These are phyloP conservation scores for Malachius bipustulatus DNA, from an alignment of 2,888 invertebrate species.

Conservation along the genomic window DNA sequence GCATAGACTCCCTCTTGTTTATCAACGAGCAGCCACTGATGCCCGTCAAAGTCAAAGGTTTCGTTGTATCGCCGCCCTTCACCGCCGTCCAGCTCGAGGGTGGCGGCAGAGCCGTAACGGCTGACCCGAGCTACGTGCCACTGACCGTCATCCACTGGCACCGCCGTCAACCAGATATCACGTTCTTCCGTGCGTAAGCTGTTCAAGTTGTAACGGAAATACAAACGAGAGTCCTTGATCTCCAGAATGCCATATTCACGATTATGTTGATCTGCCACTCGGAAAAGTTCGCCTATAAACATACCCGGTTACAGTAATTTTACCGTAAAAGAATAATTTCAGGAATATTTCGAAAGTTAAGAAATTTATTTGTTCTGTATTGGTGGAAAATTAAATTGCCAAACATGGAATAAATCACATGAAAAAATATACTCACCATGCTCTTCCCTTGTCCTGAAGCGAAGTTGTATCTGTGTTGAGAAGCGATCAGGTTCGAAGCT, in stretches of 20 bases:
- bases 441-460: slow-evolving; percentile 87
- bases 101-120: slow-evolving; percentile 85
- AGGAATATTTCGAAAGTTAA: too few relatives aligned
- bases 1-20: slow-evolving; percentile 93
- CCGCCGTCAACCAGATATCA: slow-evolving; percentile 80
- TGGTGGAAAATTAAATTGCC: too few relatives aligned
- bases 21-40: slow-evolving; percentile 84
- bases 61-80: slow-evolving; percentile 90
- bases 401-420: too few relatives aligned
- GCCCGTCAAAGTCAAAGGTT: slow-evolving; percentile 79
- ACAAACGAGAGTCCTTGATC: slow-evolving; percentile 79
- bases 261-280: slow-evolving; percentile 89
- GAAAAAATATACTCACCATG: too few relatives aligned
- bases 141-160: slow-evolving; percentile 88
- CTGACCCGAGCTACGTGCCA: slow-evolving; percentile 93
- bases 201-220: slow-evolving; percentile 88
- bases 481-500: slow-evolving; percentile 89
- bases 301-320: too few relatives aligned
- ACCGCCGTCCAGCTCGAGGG: slow-evolving; percentile 86
- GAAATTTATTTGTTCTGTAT: too few relatives aligned
- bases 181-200: slow-evolving; percentile 81
- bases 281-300: slow-evolving; percentile 88
- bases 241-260: slow-evolving; percentile 86
- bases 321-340: too few relatives aligned
- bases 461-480: slow-evolving; percentile 82